Percentiles rank a stretch among this genome's conserved stretches.
Evolutionary conservation across 2,113 vertebrate genomes (phyloP).

Genomic region (Panthera uncia): DNA sequence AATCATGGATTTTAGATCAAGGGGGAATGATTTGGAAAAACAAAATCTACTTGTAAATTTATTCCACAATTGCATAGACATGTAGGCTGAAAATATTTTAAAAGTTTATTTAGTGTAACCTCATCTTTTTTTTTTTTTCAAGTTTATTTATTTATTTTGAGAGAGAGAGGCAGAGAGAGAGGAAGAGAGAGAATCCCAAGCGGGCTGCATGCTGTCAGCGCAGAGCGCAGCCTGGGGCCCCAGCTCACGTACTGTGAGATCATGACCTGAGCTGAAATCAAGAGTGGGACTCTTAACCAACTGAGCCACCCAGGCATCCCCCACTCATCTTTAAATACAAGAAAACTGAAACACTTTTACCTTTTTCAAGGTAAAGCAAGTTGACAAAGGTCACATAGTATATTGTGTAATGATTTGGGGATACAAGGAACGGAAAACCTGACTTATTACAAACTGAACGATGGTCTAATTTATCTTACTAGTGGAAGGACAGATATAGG

Average conservation of each 20-base stretch:
- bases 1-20: background rate
- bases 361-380: background rate
- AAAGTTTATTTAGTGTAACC: background rate
- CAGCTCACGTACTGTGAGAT: too few species aligned
- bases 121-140: background rate
- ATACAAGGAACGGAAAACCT: background rate
- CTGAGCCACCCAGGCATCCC: too few species aligned
- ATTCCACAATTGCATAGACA: background rate
- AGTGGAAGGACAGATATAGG: background rate
- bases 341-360: background rate
- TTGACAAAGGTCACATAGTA: background rate
- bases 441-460: background rate
- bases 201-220: too few species aligned
- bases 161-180: too few species aligned
- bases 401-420: background rate
- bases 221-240: too few species aligned
- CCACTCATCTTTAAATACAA: background rate
- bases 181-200: too few species aligned
- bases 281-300: too few species aligned
- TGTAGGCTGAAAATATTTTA: background rate
- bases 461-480: background rate
- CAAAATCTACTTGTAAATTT: background rate
- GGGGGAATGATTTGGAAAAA: background rate
- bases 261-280: too few species aligned
- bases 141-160: too few species aligned